Evolutionary conservation across 1,140 invertebrate genomes (phyloP).

Genomic region (Zaprionus kolodkinae): DNA sequence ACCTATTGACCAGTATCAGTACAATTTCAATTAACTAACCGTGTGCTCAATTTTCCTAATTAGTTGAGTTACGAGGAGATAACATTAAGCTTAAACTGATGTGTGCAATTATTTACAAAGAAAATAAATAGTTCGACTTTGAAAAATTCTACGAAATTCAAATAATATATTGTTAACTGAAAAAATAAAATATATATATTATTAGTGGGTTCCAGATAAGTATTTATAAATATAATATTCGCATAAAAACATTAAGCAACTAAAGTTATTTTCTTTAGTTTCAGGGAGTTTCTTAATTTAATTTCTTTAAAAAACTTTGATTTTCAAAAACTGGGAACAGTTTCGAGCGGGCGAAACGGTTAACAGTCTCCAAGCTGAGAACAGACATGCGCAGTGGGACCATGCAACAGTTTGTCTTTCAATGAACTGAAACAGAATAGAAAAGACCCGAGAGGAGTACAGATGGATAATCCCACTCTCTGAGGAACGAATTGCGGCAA

Average conservation of each 20-base stretch:
- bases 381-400: slow-evolving; percentile 53
- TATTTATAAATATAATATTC: too few relatives aligned
- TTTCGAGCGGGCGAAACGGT: slow-evolving; percentile 45
- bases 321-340: slow-evolving; percentile 63
- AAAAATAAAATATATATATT: neutral
- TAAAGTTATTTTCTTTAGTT: too few relatives aligned
- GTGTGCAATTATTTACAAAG: too few relatives aligned
- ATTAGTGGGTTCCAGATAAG: neutral
- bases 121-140: neutral
- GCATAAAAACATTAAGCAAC: too few relatives aligned
- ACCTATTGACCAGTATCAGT: slow-evolving; percentile 20
- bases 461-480: slow-evolving; percentile 25
- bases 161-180: neutral
- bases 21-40: slow-evolving; percentile 12
- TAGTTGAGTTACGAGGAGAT: neutral
- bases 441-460: slow-evolving; percentile 24
- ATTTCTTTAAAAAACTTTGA: neutral
- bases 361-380: slow-evolving; percentile 49
- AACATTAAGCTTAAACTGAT: too few relatives aligned
- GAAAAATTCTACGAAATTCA: neutral
- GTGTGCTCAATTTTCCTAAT: neutral
- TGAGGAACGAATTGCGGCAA: slow-evolving; percentile 7
- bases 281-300: neutral
- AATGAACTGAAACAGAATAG: slow-evolving; percentile 38
- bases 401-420: slow-evolving; percentile 68